Conservation (phyloP, 2,113 vertebrate genomes). For the Blennius ocellaris region DNA sequence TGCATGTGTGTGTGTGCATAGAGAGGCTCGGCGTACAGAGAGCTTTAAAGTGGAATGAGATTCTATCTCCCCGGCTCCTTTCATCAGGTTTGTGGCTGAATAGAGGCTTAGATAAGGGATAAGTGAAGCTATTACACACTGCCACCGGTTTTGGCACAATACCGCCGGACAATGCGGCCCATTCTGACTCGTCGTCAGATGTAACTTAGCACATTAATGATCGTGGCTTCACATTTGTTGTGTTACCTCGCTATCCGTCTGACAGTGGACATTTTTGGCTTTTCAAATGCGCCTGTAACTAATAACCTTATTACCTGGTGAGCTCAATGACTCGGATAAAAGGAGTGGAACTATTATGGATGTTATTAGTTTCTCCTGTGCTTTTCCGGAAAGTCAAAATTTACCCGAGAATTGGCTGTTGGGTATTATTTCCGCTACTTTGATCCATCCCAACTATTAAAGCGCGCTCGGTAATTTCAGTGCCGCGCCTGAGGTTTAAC, state of each 20-base stretch:
- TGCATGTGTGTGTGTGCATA: constrained; percentile 9
- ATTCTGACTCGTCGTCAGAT: constrained; percentile 10
- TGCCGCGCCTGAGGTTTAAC: constrained; percentile 3
- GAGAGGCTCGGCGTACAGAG: constrained; percentile 26
- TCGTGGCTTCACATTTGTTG: constrained; percentile 16
- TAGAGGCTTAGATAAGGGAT: constrained; percentile 48
- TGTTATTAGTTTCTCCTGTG: constrained; percentile 13
- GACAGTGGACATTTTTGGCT: background rate
- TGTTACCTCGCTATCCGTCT: background rate
- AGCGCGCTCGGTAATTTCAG: background rate
- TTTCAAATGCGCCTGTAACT: background rate
- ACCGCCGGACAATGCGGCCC: constrained; percentile 11
- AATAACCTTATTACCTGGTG: constrained; percentile 7
- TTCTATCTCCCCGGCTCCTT: constrained; percentile 52
- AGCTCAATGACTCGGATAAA: constrained; percentile 5
- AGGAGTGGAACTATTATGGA: constrained; percentile 15
- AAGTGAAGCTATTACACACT: constrained; percentile 50
- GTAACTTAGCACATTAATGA: background rate
- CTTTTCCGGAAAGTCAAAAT: background rate
- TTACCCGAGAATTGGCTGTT: constrained; percentile 1
- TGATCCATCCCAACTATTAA: constrained; percentile 21
- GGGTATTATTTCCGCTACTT: constrained; percentile 23
- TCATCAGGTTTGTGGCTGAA: constrained; percentile 56
- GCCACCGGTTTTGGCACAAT: constrained; percentile 29
- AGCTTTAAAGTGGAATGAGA: constrained; percentile 57